phyloP scores from a whole-genome alignment of 2,113 vertebrate genomes.

The Pseudorhombus dupliciocellatus region DNA sequence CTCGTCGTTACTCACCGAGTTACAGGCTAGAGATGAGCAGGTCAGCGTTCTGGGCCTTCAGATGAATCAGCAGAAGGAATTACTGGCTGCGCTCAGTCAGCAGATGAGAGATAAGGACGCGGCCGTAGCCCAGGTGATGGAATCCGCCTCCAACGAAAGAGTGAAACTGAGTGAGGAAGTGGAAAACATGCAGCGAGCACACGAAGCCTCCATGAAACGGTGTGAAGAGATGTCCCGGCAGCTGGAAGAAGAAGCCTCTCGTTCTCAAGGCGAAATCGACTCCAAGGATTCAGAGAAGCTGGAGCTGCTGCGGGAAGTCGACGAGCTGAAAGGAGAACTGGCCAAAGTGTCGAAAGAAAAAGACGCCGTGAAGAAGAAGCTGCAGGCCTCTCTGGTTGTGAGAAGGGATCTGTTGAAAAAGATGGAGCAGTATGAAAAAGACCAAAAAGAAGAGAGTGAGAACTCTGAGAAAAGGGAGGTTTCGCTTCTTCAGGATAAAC shows the following conservation, averaged over 20 bases:
- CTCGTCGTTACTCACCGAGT: conserved; percentile 57
- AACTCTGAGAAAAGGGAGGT: conserved; percentile 61
- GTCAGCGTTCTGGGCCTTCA: conserved; percentile 78
- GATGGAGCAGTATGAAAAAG: conserved; percentile 82
- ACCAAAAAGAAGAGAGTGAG: conserved; percentile 68
- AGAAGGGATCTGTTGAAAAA: conserved; percentile 87
- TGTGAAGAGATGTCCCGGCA: conserved; percentile 63
- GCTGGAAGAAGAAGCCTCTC: conserved; percentile 70
- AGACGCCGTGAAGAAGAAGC: conserved; percentile 85
- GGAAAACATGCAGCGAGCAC: conserved; percentile 66
- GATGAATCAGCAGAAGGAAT: conserved; percentile 84
- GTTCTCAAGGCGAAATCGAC: conserved; percentile 54
- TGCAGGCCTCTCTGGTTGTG: conserved; percentile 85
- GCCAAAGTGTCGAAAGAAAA: conserved; percentile 82
- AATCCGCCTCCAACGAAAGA: conserved; percentile 84
- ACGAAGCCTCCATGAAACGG: conserved; percentile 49
- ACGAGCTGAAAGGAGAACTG: conserved; percentile 72
- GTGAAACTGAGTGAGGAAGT: conserved; percentile 80
- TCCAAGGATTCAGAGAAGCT: conserved; percentile 65
- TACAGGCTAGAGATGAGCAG: conserved; percentile 76
- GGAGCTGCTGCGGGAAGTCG: conserved; percentile 72
- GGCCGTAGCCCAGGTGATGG: conserved; percentile 82
- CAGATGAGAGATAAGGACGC: conserved; percentile 85
- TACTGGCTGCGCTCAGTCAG: conserved; percentile 83
- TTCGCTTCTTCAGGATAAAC: conserved; percentile 59